These are phyloP conservation scores for Byasa hedistus DNA, from an alignment of 2,888 invertebrate species.

Conservation along the genomic window DNA sequence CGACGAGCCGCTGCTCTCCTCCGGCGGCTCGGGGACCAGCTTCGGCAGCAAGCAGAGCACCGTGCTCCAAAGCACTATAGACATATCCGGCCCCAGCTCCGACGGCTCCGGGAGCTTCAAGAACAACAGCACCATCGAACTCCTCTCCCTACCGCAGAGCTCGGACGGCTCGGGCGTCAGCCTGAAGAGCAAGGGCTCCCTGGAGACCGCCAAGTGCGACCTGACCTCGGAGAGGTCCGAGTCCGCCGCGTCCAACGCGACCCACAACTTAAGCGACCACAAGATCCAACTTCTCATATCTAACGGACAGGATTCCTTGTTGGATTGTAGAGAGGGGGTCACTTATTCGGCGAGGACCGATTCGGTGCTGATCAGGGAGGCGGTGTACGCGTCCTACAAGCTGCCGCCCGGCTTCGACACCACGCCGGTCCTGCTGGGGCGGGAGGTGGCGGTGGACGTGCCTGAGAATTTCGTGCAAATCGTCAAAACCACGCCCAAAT, in stretches of 20 bases:
- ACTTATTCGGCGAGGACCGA: conserved; percentile 75
- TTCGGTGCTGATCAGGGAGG: conserved; percentile 73
- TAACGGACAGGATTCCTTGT: conserved; percentile 70
- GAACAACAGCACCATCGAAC: conserved; percentile 64
- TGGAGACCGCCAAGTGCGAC: conserved; percentile 72
- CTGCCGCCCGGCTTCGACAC: conserved; percentile 73
- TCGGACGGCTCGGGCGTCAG: conserved; percentile 67
- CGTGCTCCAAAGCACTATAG: conserved; percentile 58
- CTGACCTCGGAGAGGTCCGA: conserved; percentile 60
- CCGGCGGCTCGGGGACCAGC: conserved; percentile 70
- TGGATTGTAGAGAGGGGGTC: conserved; percentile 71
- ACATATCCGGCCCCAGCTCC: conserved; percentile 64
- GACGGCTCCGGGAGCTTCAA: conserved; percentile 69
- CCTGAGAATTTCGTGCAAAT: conserved; percentile 92
- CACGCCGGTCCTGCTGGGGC: conserved; percentile 70
- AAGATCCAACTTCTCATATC: conserved; percentile 72
- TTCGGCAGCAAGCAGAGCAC: conserved; percentile 72
- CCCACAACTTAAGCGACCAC: conserved; percentile 64
- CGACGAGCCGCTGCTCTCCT: conserved; percentile 75
- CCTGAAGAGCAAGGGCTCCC: conserved; percentile 69
- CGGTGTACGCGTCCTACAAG: conserved; percentile 72
- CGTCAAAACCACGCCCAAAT: conserved; percentile 86
- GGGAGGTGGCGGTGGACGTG: conserved; percentile 91
- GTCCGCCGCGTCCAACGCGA: conserved; percentile 58
- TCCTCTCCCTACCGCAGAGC: conserved; percentile 69